A percentile compares a stretch with the other conserved stretches of the same genome.
These are phyloP conservation scores for Craterocephalus amniculus DNA, from an alignment of 2,797 vertebrate species.

Conservation along the genomic window DNA sequence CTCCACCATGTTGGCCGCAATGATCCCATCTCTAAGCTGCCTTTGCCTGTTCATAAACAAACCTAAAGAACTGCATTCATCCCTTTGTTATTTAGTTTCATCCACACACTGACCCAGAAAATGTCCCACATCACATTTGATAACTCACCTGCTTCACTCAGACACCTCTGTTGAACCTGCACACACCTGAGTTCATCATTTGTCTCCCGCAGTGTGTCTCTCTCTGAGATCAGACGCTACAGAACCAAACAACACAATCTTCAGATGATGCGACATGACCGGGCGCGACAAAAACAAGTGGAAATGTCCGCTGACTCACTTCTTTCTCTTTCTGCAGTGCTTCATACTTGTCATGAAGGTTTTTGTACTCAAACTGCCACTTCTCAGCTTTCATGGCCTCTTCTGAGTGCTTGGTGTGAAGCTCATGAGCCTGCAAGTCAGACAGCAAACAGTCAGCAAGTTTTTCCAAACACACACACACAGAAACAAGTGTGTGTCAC, in stretches of 20 bases:
- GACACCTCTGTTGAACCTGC: slow-evolving; percentile 86
- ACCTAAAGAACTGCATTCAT: no score
- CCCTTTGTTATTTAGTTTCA: no score
- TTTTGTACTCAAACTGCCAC: slow-evolving; percentile 92
- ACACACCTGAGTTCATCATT: slow-evolving; percentile 90
- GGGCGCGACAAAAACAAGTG: neutral
- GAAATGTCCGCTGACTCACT: slow-evolving; percentile 69
- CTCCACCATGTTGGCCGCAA: no score
- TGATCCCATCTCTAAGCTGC: no score
- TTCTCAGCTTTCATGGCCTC: slow-evolving; percentile 92
- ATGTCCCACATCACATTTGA: no score
- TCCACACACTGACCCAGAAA: no score
- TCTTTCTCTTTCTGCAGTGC: slow-evolving; percentile 89
- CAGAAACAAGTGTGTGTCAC: no score
- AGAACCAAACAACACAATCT: slow-evolving; percentile 15
- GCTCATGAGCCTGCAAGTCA: slow-evolving; percentile 86
- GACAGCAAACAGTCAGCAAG: slow-evolving; percentile 40
- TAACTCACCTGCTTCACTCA: slow-evolving; percentile 84
- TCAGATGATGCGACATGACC: neutral
- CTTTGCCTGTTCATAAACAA: no score
- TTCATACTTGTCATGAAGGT: slow-evolving; percentile 90
- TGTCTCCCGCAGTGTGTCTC: slow-evolving; percentile 89
- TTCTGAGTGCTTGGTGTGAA: slow-evolving; percentile 85
- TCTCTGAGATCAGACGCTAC: slow-evolving; percentile 86
- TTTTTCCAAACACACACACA: slow-evolving; percentile 36